Evolutionary conservation across 2,797 vertebrate species (phyloP).

Genomic region (Hephaestus fuliginosus): DNA sequence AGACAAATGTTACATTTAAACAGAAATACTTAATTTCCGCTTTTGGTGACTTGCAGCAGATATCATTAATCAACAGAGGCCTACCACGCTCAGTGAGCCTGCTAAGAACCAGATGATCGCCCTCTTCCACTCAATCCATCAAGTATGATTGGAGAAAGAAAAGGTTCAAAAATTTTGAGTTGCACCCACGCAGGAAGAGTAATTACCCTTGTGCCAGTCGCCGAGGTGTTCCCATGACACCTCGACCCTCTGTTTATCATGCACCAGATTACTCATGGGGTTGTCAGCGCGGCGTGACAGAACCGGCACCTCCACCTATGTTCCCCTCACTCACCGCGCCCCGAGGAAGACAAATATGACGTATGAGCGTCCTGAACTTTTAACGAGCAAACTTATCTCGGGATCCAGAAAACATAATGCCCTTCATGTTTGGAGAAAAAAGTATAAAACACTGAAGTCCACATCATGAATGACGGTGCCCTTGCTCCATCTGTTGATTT

Average conservation of each 20-base stretch:
- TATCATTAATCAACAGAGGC: slow-evolving; percentile 85
- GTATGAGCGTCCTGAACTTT: slow-evolving; percentile 63
- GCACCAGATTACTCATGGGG: slow-evolving; percentile 80
- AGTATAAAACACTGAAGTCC: background rate
- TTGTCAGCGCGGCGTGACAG: slow-evolving; percentile 68
- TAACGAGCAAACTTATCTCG: slow-evolving; percentile 69
- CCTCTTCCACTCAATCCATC: slow-evolving; percentile 86
- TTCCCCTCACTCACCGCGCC: slow-evolving; percentile 57
- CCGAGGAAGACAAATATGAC: slow-evolving; percentile 67
- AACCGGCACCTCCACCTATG: slow-evolving; percentile 71
- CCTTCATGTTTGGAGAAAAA: slow-evolving; percentile 43
- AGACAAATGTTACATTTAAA: slow-evolving; percentile 88
- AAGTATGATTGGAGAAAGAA: slow-evolving; percentile 87
- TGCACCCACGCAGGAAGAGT: slow-evolving; percentile 83
- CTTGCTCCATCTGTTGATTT: slow-evolving; percentile 49
- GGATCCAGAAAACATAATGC: slow-evolving; percentile 47
- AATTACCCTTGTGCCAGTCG: slow-evolving; percentile 82
- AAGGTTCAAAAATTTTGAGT: slow-evolving; percentile 86
- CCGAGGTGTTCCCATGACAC: slow-evolving; percentile 80
- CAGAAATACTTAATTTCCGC: slow-evolving; percentile 88
- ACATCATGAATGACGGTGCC: slow-evolving; percentile 49
- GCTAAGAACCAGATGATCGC: slow-evolving; percentile 87
- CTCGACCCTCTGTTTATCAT: slow-evolving; percentile 84
- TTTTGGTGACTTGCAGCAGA: slow-evolving; percentile 84
- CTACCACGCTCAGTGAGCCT: slow-evolving; percentile 81